phyloP scores from a whole-genome alignment of 2,113 vertebrate species.

The Ceyx melanurus region DNA sequence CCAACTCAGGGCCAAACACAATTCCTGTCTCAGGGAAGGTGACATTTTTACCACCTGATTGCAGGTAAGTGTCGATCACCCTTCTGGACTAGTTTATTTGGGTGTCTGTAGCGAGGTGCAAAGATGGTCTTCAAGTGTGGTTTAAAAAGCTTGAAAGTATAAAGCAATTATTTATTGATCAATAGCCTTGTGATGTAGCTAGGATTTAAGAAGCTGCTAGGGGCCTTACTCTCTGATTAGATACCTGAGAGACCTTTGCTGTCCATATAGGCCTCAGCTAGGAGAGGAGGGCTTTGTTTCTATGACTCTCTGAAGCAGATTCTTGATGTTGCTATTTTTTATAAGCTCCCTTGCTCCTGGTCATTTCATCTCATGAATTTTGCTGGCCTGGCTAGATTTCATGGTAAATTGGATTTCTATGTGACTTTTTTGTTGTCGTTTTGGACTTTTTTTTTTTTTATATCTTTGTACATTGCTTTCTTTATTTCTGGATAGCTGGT shows the following conservation, averaged over 20 bases:
- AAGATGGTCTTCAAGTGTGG: too few species aligned
- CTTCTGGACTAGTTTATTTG: background rate
- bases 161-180: background rate
- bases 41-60: background rate
- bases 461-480: background rate
- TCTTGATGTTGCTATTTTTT: background rate
- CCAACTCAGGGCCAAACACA: background rate
- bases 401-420: background rate
- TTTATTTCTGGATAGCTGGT: background rate
- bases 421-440: accelerated
- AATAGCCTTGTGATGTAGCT: background rate
- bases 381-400: background rate
- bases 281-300: accelerated
- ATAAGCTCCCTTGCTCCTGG: background rate
- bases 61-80: background rate
- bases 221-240: background rate
- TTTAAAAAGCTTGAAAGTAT: background rate
- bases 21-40: background rate
- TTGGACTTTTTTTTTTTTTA: background rate
- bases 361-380: accelerated
- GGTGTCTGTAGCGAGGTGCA: background rate
- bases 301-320: accelerated
- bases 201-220: background rate
- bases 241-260: background rate
- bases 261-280: accelerated